Conservation (phyloP, 2,888 invertebrate species). For the Parascotia fuliginaria region DNA sequence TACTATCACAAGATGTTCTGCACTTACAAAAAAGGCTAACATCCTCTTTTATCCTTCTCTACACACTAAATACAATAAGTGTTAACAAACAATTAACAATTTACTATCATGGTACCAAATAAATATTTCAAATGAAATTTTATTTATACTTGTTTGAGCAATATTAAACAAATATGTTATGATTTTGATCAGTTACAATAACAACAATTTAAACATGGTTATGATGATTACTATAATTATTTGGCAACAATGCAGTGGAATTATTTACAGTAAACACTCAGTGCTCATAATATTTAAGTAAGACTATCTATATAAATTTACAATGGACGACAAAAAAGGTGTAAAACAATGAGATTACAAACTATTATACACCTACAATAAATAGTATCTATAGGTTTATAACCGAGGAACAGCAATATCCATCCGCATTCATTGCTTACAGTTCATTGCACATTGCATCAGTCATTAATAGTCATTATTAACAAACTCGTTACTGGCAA, state of each 20-base stretch:
- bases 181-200: conserved; percentile 9
- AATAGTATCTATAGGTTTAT: conserved; percentile 43
- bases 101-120: conserved; percentile 8
- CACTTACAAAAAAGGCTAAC: conserved; percentile 50
- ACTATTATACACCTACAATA: conserved; percentile 34
- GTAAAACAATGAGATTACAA: conserved; percentile 42
- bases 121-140: conserved; percentile 20
- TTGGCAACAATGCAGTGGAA: conserved; percentile 42
- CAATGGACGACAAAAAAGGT: conserved; percentile 43
- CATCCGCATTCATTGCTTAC: conserved; percentile 39
- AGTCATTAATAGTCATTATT: conserved; percentile 34
- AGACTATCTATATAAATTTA: conserved; percentile 32
- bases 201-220: background rate
- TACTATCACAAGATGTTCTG: conserved; percentile 74
- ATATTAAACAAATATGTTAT: conserved; percentile 19
- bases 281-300: conserved; percentile 34
- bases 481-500: conserved; percentile 31
- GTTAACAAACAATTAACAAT: conserved; percentile 7
- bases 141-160: conserved; percentile 33
- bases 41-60: conserved; percentile 8
- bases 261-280: conserved; percentile 42
- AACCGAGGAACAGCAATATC: conserved; percentile 49
- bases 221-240: conserved; percentile 31
- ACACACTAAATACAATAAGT: background rate
- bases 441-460: conserved; percentile 39